A percentile compares a stretch with the other conserved stretches of the same genome.
These are phyloP conservation scores for Steinernema hermaphroditum DNA, from an alignment of 2,888 invertebrate species.

Conservation along the genomic window DNA sequence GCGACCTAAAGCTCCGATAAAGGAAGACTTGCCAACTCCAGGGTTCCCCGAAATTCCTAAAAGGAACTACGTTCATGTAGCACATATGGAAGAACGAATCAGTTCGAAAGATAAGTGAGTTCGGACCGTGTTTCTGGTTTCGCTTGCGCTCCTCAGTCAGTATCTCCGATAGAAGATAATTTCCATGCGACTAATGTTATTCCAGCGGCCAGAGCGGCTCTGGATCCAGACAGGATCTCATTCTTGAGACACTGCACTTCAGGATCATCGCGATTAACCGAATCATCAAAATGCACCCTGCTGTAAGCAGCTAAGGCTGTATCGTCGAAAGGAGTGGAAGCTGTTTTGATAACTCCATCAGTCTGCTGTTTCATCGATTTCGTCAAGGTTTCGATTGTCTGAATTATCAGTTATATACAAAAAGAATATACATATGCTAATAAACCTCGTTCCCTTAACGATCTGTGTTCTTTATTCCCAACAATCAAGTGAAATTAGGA, in stretches of 20 bases:
- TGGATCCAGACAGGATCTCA: constrained; percentile 56
- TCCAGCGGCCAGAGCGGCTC: constrained; percentile 68
- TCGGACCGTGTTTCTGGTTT: constrained; percentile 51
- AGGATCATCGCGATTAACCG: constrained; percentile 50
- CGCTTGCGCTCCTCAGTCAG: constrained; percentile 61
- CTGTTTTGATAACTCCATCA: neutral
- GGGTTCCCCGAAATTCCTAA: constrained; percentile 72
- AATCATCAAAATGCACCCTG: constrained; percentile 52
- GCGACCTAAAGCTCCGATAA: constrained; percentile 72
- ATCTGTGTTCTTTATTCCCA: no score
- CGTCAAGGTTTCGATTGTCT: neutral
- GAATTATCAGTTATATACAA: neutral
- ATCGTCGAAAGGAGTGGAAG: constrained; percentile 7
- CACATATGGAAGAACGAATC: constrained; percentile 49
- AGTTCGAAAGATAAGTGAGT: constrained; percentile 67
- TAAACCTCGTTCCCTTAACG: neutral
- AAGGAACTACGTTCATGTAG: neutral
- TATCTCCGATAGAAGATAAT: constrained; percentile 64
- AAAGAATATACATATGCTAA: neutral
- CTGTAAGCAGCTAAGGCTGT: constrained; percentile 26
- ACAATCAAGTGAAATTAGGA: no score
- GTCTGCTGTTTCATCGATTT: neutral
- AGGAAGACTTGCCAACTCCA: constrained; percentile 74
- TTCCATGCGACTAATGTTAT: constrained; percentile 70
- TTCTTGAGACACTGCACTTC: constrained; percentile 44